A percentile compares a stretch with the other conserved stretches of the same genome.
These are phyloP conservation scores for Phylloscopus trochilus DNA, from an alignment of 2,113 vertebrate genomes.

Conservation along the genomic window DNA sequence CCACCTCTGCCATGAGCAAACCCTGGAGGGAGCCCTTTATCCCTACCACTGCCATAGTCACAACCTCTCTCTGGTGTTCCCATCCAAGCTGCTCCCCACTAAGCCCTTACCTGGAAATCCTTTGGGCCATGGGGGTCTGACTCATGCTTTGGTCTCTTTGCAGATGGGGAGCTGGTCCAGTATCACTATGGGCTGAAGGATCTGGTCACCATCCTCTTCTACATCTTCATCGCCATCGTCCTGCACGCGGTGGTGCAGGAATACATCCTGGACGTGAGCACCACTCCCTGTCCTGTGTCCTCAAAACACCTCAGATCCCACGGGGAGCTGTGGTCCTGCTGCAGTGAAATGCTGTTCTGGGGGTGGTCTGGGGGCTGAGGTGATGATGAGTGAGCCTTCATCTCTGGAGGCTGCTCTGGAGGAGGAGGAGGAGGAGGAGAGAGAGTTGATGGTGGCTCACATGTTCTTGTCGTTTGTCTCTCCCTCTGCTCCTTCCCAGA, in stretches of 20 bases:
- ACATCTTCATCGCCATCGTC: slow-evolving; percentile 92
- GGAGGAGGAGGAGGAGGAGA: neutral
- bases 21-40: neutral
- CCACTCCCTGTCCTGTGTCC: accelerated
- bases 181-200: slow-evolving; percentile 95
- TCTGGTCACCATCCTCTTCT: slow-evolving; percentile 91
- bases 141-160: neutral
- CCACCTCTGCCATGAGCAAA: neutral
- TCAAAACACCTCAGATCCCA: neutral
- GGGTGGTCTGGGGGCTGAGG: neutral
- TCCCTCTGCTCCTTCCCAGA: slow-evolving; percentile 71
- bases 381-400: neutral
- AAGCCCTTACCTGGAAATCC: neutral
- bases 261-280: slow-evolving; percentile 92
- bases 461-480: neutral
- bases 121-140: neutral
- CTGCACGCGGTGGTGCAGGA: slow-evolving; percentile 95
- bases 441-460: neutral
- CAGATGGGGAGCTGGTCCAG: slow-evolving; percentile 87
- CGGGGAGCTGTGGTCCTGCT: accelerated
- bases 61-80: neutral
- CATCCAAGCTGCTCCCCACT: neutral
- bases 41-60: neutral
- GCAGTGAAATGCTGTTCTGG: neutral
- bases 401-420: neutral